Percentiles rank a stretch among this genome's conserved stretches.
These are phyloP conservation scores for Latrodectus elegans DNA, from an alignment of 2,888 invertebrate species.

Conservation along the genomic window DNA sequence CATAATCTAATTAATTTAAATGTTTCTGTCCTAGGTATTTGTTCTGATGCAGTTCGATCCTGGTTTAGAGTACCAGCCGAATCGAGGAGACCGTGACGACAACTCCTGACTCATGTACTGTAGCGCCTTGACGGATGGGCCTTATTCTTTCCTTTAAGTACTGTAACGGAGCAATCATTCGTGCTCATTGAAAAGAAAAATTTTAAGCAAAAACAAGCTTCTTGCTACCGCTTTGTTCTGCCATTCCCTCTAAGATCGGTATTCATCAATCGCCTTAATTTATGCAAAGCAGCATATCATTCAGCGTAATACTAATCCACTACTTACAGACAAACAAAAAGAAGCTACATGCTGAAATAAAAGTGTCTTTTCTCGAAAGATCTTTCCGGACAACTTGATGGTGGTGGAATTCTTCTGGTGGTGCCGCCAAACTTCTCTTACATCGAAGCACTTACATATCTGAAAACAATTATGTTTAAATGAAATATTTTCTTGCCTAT, in stretches of 20 bases:
- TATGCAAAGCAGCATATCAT: constrained; percentile 45
- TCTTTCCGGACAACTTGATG: background rate
- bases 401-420: constrained; percentile 11
- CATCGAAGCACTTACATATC: constrained; percentile 67
- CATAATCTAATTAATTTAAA: too few relatives aligned
- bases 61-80: constrained; percentile 87
- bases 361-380: too few relatives aligned
- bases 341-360: too few relatives aligned
- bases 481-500: constrained; percentile 44
- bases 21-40: constrained; percentile 83
- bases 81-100: constrained; percentile 82
- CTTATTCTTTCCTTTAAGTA: constrained; percentile 90
- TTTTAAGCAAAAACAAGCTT: constrained; percentile 14
- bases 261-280: constrained; percentile 52
- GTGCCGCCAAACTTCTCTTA: constrained; percentile 20
- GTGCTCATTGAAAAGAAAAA: constrained; percentile 30
- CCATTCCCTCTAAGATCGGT: constrained; percentile 15
- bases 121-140: constrained; percentile 99
- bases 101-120: constrained; percentile 99
- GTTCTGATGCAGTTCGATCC: constrained; percentile 99
- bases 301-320: constrained; percentile 35
- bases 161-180: background rate
- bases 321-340: too few relatives aligned
- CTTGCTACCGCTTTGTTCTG: constrained; percentile 33
- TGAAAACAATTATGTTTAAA: constrained; percentile 54